These are phyloP conservation scores for Cerceris ruficornis DNA, from an alignment of 2,888 invertebrate species.

Conservation along the genomic window DNA sequence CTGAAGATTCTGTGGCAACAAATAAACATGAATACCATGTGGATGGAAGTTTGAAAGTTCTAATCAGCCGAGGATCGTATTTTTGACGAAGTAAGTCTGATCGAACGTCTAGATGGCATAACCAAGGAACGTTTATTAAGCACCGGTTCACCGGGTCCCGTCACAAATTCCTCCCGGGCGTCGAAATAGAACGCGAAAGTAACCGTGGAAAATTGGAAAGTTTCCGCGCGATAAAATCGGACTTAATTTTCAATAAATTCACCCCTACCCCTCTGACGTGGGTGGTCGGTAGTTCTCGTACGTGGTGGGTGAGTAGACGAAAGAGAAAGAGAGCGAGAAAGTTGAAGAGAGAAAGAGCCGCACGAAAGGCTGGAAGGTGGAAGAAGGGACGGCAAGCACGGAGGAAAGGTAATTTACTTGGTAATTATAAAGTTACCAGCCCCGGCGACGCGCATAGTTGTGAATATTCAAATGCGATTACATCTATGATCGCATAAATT, in stretches of 20 bases:
- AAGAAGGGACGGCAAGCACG: slow-evolving; percentile 13
- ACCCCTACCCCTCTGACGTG: slow-evolving; percentile 45
- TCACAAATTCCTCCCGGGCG: slow-evolving; percentile 61
- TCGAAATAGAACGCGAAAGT: slow-evolving; percentile 71
- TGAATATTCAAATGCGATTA: slow-evolving; percentile 78
- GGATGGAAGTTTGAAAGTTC: not conserved
- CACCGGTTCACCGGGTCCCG: slow-evolving; percentile 37
- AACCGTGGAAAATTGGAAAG: slow-evolving; percentile 78
- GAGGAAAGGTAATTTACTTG: slow-evolving; percentile 75
- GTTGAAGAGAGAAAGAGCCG: slow-evolving; percentile 6
- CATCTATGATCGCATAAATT: slow-evolving; percentile 78
- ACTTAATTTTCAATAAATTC: slow-evolving; percentile 79
- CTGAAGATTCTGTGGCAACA: no score
- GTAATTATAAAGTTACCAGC: slow-evolving; percentile 78
- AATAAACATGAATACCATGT: no score
- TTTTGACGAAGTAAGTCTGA: not conserved
- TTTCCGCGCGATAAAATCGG: slow-evolving; percentile 79
- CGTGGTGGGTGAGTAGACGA: slow-evolving; percentile 38
- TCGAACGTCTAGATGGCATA: slow-evolving; percentile 20
- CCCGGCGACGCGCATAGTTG: slow-evolving; percentile 73
- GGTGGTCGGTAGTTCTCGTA: slow-evolving; percentile 42
- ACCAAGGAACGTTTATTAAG: slow-evolving; percentile 63
- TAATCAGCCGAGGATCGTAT: not conserved
- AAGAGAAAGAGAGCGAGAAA: not conserved
- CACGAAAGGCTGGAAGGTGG: slow-evolving; percentile 27